Evolutionary conservation across 92 coral and sea anemone genomes (phyloP).

Genomic region (Montipora capitata): DNA sequence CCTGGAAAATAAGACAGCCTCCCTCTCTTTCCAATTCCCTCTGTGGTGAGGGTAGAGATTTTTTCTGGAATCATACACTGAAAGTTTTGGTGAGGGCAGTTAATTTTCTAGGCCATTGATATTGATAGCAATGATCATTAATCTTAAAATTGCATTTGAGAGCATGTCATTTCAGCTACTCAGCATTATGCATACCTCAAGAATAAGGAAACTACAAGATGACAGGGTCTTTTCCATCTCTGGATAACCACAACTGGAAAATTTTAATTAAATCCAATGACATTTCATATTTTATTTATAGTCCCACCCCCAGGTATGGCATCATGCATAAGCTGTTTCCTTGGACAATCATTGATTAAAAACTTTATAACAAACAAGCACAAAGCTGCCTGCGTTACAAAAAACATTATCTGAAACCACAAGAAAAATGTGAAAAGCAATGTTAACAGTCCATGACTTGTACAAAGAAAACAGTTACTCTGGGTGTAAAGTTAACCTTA

Average conservation of each 20-base stretch:
- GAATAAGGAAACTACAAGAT: conserved; percentile 43
- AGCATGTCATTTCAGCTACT: conserved; percentile 52
- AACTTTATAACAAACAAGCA: conserved; percentile 40
- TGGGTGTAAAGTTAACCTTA: conserved; percentile 52
- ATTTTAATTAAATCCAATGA: conserved; percentile 48
- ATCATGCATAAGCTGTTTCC: conserved; percentile 54
- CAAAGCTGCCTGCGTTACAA: conserved; percentile 42
- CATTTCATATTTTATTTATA: conserved; percentile 47
- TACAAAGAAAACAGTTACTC: conserved; percentile 49
- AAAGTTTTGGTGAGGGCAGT: conserved; percentile 52
- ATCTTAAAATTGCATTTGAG: conserved; percentile 53
- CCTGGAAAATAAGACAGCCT: conserved; percentile 31
- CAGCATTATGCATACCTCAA: conserved; percentile 44
- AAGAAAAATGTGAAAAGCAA: conserved; percentile 42
- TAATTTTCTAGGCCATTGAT: conserved; percentile 60
- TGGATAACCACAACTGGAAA: conserved; percentile 55
- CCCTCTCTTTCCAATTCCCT: conserved; percentile 56
- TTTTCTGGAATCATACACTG: conserved; percentile 50
- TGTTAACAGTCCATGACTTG: conserved; percentile 53
- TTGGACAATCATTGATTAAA: conserved; percentile 53
- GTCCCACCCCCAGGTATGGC: conserved; percentile 58
- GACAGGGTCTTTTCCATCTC: conserved; percentile 57
- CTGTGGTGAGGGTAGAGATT: conserved; percentile 47
- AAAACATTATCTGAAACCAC: conserved; percentile 47
- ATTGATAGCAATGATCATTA: conserved; percentile 49